phyloP scores from a whole-genome alignment of 2,888 invertebrate genomes.

The Thecophora atra region DNA sequence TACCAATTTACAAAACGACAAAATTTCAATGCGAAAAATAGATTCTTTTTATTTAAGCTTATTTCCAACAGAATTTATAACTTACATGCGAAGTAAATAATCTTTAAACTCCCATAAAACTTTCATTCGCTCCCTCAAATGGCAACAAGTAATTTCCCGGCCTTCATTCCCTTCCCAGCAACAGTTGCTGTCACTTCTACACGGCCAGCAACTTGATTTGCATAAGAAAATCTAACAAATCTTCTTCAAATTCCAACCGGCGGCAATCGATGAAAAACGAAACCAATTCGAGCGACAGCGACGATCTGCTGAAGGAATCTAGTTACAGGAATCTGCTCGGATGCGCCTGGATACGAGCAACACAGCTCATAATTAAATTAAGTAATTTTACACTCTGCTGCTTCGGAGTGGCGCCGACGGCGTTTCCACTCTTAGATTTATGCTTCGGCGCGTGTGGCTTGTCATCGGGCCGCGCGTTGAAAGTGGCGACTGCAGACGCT shows the following conservation, averaged over 20 bases:
- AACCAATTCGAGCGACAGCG: slow-evolving; percentile 7
- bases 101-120: not conserved
- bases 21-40: no score
- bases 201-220: slow-evolving; percentile 24
- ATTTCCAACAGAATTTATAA: no score
- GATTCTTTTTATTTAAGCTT: no score
- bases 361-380: slow-evolving; percentile 27
- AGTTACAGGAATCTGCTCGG: no score
- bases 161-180: not conserved
- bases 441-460: slow-evolving; percentile 14
- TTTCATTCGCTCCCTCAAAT: not conserved
- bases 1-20: no score
- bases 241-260: slow-evolving; percentile 20
- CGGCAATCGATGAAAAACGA: slow-evolving; percentile 34
- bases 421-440: not conserved
- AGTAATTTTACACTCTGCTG: slow-evolving; percentile 30
- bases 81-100: not conserved
- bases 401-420: no score
- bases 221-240: slow-evolving; percentile 29
- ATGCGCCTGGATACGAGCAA: not conserved
- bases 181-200: slow-evolving; percentile 1
- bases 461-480: no score
- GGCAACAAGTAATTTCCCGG: not conserved
- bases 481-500: not conserved
- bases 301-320: not conserved